A percentile compares a stretch with the other conserved stretches of the same genome.
Conservation (phyloP, 2,888 invertebrate species). For the Beris morrisii region DNA sequence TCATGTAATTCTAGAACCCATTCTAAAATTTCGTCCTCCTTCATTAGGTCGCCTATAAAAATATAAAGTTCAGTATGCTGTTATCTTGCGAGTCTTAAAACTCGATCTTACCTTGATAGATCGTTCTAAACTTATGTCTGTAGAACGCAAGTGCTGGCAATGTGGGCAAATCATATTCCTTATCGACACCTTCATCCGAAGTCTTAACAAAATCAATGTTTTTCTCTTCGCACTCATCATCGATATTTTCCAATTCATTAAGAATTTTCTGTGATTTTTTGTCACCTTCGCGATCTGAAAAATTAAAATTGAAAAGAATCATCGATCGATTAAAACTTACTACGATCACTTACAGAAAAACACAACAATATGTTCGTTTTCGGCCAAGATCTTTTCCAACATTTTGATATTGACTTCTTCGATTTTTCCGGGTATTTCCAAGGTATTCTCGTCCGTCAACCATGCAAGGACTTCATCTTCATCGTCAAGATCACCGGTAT, state of each 20-base stretch:
- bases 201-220: slow-evolving; percentile 91
- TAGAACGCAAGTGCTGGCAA: slow-evolving; percentile 86
- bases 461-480: slow-evolving; percentile 90
- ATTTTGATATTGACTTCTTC: slow-evolving; percentile 89
- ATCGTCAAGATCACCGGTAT: slow-evolving; percentile 82
- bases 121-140: slow-evolving; percentile 83
- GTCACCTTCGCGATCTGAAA: slow-evolving; percentile 82
- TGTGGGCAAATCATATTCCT: slow-evolving; percentile 81
- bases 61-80: not conserved
- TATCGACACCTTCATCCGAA: slow-evolving; percentile 83
- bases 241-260: slow-evolving; percentile 87
- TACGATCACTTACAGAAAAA: slow-evolving; percentile 79
- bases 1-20: slow-evolving; percentile 87
- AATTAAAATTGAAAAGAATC: slow-evolving; percentile 15
- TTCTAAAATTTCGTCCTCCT: slow-evolving; percentile 85
- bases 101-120: slow-evolving; percentile 65
- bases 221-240: slow-evolving; percentile 89
- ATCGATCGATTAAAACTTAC: slow-evolving; percentile 1
- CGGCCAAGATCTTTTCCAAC: slow-evolving; percentile 85
- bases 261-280: slow-evolving; percentile 87
- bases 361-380: slow-evolving; percentile 86
- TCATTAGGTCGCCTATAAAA: slow-evolving; percentile 75
- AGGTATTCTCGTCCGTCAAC: slow-evolving; percentile 87
- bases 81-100: not conserved
- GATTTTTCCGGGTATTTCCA: slow-evolving; percentile 89